phyloP scores from a whole-genome alignment of 2,797 vertebrate genomes.

The Hapalemur alaotrensis region DNA sequence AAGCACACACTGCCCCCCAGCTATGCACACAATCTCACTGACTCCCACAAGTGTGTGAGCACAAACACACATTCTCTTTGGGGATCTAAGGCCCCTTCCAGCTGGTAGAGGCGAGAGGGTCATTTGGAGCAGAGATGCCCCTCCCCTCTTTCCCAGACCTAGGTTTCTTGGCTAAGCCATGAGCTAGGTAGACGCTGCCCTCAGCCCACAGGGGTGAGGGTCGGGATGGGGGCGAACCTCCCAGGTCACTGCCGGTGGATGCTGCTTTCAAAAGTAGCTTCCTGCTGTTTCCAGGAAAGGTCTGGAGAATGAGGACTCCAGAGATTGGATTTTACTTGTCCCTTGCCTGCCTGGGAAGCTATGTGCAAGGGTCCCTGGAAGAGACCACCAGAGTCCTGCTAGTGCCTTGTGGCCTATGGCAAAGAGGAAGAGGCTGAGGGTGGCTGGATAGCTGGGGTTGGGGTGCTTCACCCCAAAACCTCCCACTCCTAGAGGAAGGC shows the following conservation, averaged over 20 bases:
- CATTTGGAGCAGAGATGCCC: neutral
- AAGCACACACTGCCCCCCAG: neutral
- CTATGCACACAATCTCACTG: neutral
- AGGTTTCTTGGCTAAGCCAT: neutral
- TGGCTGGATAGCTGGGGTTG: neutral
- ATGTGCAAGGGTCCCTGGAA: neutral
- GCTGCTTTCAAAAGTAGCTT: conserved; percentile 61
- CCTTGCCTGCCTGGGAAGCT: neutral
- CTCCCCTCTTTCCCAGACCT: neutral
- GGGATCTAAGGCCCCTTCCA: neutral
- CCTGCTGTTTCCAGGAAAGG: conserved; percentile 52
- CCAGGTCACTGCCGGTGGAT: conserved; percentile 44
- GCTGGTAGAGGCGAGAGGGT: neutral
- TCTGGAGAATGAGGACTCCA: conserved; percentile 26
- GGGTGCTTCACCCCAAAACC: neutral
- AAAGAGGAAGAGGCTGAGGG: neutral
- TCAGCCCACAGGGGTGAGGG: neutral
- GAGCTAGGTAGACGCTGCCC: neutral
- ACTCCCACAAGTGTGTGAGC: too few species aligned
- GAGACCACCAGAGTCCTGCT: neutral
- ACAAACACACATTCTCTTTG: neutral
- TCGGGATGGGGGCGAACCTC: conserved; percentile 3
- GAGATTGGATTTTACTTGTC: neutral
- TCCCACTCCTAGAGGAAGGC: neutral
- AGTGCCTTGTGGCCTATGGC: neutral